Evolutionary conservation across 2,113 vertebrate genomes (phyloP), one percentile per base, ranked within the genome.

Genomic region (Bubo scandiacus): DNA sequence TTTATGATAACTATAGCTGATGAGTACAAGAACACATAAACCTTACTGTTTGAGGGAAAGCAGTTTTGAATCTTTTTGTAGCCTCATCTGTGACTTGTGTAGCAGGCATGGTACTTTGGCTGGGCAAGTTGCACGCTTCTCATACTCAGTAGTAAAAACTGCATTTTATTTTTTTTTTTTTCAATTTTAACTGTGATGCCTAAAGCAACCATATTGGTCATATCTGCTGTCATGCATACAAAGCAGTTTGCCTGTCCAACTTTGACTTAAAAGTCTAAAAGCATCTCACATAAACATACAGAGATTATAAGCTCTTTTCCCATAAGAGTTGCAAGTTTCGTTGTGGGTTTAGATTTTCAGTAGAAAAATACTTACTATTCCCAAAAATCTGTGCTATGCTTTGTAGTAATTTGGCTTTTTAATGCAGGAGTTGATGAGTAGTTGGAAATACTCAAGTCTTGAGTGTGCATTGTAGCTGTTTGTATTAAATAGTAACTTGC

Each of bases 91-190:
- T 63, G 38, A 16, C 32, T 55, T 55, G 5, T 22, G n/a, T 83
- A 29, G 47, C 40, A 57, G 59, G 22, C 1, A 1, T 47, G 12
- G 30, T 58, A 58, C 11, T 55, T 67, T 63, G 63, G 16, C 58
- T 61, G 61, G 45, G 38, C 55, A 65, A 22, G 16, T 79, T 1
- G 1, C 20, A 5, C 0, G 0, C 15, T 47, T 6, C 1, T 27
- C 18, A 8, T 30, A 27, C 20, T 57, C 11, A 45, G 42, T 17
- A 62, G 26, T 34, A 77, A 75, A 80, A 87, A 19, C 54, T 90
- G 29, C 1, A 0, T 40, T 52, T 45, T 18, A 17, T 17, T 45
- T 45, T 45, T 45, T 43, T 42, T 63, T 67, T 52, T 11, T 11
- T 45, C 12, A 14, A 11, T 80, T 88, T 77, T 68, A 68, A 36